Conservation (phyloP, 2,113 vertebrate genomes). For the Geococcyx californianus region DNA sequence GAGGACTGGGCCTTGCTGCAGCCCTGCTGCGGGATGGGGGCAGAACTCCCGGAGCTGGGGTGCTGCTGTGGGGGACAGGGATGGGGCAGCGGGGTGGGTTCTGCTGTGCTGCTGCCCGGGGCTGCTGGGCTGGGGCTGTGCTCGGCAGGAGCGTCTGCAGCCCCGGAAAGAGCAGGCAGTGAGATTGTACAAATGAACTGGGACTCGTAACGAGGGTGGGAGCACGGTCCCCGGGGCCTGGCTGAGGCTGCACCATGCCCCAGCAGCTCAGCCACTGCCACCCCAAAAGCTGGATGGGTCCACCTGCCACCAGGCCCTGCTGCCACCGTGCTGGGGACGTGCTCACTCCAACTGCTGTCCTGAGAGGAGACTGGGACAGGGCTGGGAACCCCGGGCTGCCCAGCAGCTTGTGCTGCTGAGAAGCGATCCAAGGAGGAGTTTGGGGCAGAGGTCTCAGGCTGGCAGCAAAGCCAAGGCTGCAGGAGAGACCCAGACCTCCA, state of each 20-base stretch:
- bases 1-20: neutral
- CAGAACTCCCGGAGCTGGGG: neutral
- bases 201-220: fast-evolving
- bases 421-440: too few relatives aligned
- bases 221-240: neutral
- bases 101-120: too few relatives aligned
- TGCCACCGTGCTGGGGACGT: fast-evolving
- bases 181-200: too few relatives aligned
- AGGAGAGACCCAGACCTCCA: neutral
- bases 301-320: neutral
- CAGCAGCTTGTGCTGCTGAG: too few relatives aligned
- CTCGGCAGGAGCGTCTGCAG: too few relatives aligned
- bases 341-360: fast-evolving
- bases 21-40: too few relatives aligned
- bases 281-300: neutral
- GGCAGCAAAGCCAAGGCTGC: neutral
- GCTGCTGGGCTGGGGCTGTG: neutral
- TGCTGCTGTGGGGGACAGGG: too few relatives aligned
- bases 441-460: too few relatives aligned
- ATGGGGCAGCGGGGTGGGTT: too few relatives aligned
- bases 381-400: too few relatives aligned
- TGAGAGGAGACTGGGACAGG: neutral
- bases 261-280: neutral
- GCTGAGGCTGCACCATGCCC: fast-evolving
- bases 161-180: neutral